Evolutionary conservation across 2,797 vertebrate genomes (phyloP), one percentile per base, ranked within the genome.

Genomic region (Chromis chromis): DNA sequence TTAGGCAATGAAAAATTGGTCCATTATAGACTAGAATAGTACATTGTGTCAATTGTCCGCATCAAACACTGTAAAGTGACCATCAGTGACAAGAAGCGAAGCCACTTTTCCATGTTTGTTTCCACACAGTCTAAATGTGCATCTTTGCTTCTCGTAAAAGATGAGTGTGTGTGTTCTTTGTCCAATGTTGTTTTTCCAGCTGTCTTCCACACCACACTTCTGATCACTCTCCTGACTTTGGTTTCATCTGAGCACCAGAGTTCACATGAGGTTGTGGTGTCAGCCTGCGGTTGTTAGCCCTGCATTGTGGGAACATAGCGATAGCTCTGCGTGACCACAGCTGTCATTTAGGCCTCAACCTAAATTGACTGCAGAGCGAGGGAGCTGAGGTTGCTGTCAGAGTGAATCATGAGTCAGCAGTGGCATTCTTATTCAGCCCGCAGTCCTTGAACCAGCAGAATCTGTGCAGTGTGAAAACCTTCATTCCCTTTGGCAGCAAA

Each of bases 401-500:
- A 67, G 73, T 59, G 70, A 84, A 84, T 90, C 87, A 85, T 84
- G 72, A 89, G 71, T 89, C 88, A 80, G 87, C 81, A 81, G 21
- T 49, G 12, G 57, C 79, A 67, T 89, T 87, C 74, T 84, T 78
- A 78, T 83, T 78, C 76, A 87, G 66, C 70, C 82, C 85, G 24
- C 83, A 81, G 72, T 65, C 62, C 79, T 77, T 74, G 57, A 78
- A 81, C 69, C 65, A 65, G 79, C 74, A 80, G 68, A 82, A 79
- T 84, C 70, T 74, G 61, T 61, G 70, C 77, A 62, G 68, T 70
- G 76, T 79, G 74, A 86, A 91, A 86, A 82, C 67, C 66, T 73
- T 70, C 28, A 24, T 78, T 76, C 77, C 65, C 10, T 79, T 60
- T 84, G 82, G 71, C 78, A 72, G 78, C 9, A 3, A 55, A 67